Base-by-base conservation (phyloP, 2,888 invertebrate genomes). In the Apomyelois bistriatella region DNA sequence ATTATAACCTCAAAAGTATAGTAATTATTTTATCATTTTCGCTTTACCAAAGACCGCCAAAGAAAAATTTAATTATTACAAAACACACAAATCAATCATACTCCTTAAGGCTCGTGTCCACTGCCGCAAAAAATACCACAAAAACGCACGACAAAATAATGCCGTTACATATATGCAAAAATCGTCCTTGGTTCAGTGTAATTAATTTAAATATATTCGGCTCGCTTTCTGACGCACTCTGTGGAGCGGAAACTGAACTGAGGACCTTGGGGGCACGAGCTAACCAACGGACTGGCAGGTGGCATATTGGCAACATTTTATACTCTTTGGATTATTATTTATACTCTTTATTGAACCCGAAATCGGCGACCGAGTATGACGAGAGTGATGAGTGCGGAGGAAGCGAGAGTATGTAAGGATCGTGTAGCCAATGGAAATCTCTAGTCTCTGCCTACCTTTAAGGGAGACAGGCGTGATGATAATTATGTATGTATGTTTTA, bases 121-220 rank as follows among this genome's bases (percentile, higher is more conserved):
- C 22, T 2, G 22, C 22, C 13, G 8, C 30, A 15, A 46, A 46
- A 46, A 46, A 32, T 10, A 16, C 15, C 5, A 3, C 32, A 32
- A 46, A 32, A 32, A 32, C 30, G 28, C 13, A 40, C 38, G 22
- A 2, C 32, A 38, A 6, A 40, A 16, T 16, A 9, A 46, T 46
- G 30, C 46, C 32, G 46, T 46, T 46, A 46, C 46, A 16, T 10
- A 32, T 46, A 46, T 46, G 46, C 46, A 46, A 46, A 46, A 16
- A 46, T 35, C 46, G 46, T 46, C 46, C 46, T 46, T 46, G 46
- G 35, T 15, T 3, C 1, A 13, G 32, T 6, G 15, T 46, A 46
- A 46, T 46, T 46, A 46, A 46, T 46, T 46, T 46, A 46, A 46
- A 46, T 46, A 32, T 46, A 46, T 46, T 16, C 46, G 46, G 15